Conservation (phyloP, 2,113 vertebrate species). For the Aspiorhynchus laticeps region DNA sequence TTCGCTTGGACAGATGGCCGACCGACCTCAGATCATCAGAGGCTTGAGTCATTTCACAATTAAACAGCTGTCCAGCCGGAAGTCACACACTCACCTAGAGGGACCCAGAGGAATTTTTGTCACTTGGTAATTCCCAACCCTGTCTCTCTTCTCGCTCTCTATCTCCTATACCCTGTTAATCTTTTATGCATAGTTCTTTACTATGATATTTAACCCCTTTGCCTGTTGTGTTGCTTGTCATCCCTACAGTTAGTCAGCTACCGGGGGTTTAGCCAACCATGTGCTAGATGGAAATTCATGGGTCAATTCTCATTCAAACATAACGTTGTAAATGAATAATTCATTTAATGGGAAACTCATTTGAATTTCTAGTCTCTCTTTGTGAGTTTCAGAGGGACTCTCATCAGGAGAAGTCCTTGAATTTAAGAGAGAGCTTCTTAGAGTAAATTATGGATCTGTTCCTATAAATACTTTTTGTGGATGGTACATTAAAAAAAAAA, state of each 20-base stretch:
- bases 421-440: constrained; percentile 15
- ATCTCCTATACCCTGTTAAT: background rate
- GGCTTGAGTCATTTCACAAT: constrained; percentile 55
- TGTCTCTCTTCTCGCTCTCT: constrained; percentile 11
- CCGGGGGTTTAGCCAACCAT: background rate
- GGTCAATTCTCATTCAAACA: constrained; percentile 45
- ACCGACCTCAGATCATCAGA: constrained; percentile 51
- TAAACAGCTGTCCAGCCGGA: constrained; percentile 55
- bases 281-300: constrained; percentile 23
- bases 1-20: constrained; percentile 57
- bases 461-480: background rate
- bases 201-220: background rate
- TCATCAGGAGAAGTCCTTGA: constrained; percentile 15
- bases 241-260: background rate
- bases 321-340: constrained; percentile 26
- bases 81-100: constrained; percentile 22
- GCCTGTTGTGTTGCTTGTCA: background rate
- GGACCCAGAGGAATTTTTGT: constrained; percentile 33
- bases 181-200: background rate
- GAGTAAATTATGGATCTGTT: constrained; percentile 7
- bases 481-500: background rate
- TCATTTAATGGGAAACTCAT: constrained; percentile 32
- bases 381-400: background rate
- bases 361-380: constrained; percentile 16
- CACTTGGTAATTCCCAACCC: background rate